phyloP scores from a whole-genome alignment of 2,113 vertebrate genomes.

The Corythoichthys haematopterus region DNA sequence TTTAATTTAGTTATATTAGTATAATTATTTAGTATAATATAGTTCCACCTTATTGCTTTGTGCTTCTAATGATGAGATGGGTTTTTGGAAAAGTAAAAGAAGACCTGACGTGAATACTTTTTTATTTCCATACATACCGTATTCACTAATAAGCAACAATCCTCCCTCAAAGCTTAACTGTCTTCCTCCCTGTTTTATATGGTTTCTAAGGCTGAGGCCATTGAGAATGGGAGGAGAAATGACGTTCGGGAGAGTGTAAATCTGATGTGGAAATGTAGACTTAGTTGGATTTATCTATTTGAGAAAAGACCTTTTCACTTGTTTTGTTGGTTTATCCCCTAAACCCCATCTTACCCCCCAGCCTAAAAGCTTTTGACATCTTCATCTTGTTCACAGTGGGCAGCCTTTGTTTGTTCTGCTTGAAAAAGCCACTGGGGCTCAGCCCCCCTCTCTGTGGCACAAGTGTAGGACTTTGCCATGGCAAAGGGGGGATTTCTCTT shows the following conservation, averaged over 20 bases:
- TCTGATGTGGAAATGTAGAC: slow-evolving; percentile 78
- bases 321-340: slow-evolving; percentile 81
- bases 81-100: not conserved
- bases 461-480: slow-evolving; percentile 94
- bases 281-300: slow-evolving; percentile 75
- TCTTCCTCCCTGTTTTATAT: slow-evolving; percentile 13
- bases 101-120: not conserved
- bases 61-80: not conserved
- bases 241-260: slow-evolving; percentile 70
- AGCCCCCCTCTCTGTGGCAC: slow-evolving; percentile 89
- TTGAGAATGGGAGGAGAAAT: slow-evolving; percentile 41
- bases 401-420: slow-evolving; percentile 98
- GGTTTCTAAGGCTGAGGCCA: slow-evolving; percentile 33
- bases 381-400: slow-evolving; percentile 85
- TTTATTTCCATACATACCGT: too few species aligned
- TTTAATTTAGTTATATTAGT: not conserved
- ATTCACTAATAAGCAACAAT: not conserved
- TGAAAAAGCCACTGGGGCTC: slow-evolving; percentile 93
- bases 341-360: slow-evolving; percentile 67
- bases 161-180: slow-evolving; percentile 11
- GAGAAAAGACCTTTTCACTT: slow-evolving; percentile 75
- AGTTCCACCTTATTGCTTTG: not conserved
- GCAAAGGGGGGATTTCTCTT: slow-evolving; percentile 79
- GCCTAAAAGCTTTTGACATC: slow-evolving; percentile 81
- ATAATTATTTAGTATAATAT: not conserved